phyloP scores from a whole-genome alignment of 2,888 invertebrate genomes.

The Tipula unca region DNA sequence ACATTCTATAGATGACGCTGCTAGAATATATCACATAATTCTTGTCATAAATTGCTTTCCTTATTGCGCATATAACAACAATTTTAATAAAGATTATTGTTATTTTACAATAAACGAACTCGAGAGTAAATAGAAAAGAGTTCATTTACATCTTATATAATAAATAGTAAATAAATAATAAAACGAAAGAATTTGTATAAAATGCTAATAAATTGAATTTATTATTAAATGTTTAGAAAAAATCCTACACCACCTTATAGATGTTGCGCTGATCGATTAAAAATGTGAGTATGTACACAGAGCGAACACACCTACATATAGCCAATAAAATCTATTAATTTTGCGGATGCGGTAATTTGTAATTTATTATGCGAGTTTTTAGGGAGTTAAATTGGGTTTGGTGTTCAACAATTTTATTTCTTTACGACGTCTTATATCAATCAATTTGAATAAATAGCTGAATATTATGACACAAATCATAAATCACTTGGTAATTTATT shows the following conservation, averaged over 20 bases:
- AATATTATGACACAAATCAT: not conserved
- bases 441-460: not conserved
- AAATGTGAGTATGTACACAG: not conserved
- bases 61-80: not conserved
- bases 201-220: not conserved
- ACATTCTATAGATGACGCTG: not conserved
- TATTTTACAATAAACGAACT: not conserved
- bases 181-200: not conserved
- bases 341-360: not conserved
- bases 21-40: not conserved
- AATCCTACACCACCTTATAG: not conserved
- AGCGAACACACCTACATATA: not conserved
- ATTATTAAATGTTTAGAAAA: not conserved
- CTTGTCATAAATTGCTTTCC: not conserved
- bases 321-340: not conserved
- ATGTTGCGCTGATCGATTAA: not conserved
- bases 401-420: not conserved
- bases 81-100: not conserved
- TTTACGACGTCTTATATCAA: not conserved
- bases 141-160: not conserved
- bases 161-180: not conserved
- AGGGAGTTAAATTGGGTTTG: not conserved
- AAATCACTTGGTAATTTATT: not conserved
- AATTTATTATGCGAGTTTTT: not conserved
- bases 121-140: not conserved